phyloP scores from a whole-genome alignment of 2,113 vertebrate species.

The Strigops habroptila region DNA sequence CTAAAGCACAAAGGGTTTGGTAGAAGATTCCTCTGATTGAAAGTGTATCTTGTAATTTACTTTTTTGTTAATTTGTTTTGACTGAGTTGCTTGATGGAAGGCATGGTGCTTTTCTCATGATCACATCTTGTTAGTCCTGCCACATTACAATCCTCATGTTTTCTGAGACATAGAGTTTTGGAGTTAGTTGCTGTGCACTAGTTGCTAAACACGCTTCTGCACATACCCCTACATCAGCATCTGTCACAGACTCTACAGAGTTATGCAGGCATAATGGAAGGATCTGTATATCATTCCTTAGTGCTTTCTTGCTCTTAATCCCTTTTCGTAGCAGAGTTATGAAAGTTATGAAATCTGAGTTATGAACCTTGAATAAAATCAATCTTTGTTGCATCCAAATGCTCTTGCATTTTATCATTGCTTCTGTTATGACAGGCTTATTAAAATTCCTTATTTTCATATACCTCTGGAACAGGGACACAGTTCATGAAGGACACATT shows the following conservation, averaged over 20 bases:
- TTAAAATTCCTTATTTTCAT: background rate
- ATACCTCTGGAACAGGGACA: rapidly evolving
- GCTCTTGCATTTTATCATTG: background rate
- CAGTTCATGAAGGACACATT: background rate
- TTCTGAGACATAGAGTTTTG: background rate
- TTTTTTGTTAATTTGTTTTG: background rate
- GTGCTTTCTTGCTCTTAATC: background rate
- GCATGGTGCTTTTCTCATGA: background rate
- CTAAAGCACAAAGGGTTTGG: background rate
- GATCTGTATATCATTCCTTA: background rate
- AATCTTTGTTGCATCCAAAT: background rate
- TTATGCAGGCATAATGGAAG: background rate
- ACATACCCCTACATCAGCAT: background rate
- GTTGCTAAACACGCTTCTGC: background rate
- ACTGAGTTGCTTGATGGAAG: background rate
- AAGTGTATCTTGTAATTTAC: rapidly evolving
- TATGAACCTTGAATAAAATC: background rate
- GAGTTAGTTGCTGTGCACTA: background rate
- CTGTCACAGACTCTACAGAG: background rate
- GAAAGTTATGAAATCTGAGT: background rate
- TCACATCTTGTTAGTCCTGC: background rate
- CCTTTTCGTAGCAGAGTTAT: background rate
- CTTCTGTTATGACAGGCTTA: background rate
- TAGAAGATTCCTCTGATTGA: background rate
- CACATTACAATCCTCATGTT: background rate